phyloP scores from a whole-genome alignment of 2,888 invertebrate species.

The Acanthosepion esculentum region DNA sequence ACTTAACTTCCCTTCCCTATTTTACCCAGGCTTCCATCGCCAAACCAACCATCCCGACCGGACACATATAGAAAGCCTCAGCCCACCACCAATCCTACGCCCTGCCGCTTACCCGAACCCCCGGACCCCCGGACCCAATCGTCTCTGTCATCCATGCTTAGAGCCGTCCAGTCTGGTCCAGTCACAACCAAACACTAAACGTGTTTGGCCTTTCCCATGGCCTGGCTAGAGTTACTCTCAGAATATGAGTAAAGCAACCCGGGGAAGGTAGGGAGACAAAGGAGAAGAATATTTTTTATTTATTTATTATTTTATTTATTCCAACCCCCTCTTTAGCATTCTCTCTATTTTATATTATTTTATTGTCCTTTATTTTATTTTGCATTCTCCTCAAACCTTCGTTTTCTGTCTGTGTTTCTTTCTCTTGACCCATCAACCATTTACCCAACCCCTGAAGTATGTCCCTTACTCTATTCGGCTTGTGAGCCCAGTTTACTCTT shows the following conservation, averaged over 20 bases:
- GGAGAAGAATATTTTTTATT: neutral
- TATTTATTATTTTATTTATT: neutral
- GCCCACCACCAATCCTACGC: neutral
- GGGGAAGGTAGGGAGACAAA: neutral
- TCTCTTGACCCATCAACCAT: neutral
- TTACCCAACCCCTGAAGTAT: neutral
- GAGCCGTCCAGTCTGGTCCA: conserved; percentile 33
- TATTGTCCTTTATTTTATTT: neutral
- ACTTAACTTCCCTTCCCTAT: neutral
- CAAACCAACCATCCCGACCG: neutral
- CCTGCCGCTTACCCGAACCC: neutral
- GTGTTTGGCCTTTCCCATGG: conserved; percentile 8
- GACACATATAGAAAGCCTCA: neutral
- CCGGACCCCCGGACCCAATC: neutral
- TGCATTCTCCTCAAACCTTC: too few species aligned
- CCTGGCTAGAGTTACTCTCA: conserved; percentile 17
- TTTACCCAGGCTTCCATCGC: neutral
- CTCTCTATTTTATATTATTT: neutral
- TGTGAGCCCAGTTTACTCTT: neutral
- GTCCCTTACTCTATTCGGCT: neutral
- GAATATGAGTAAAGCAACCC: neutral
- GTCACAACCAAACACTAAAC: neutral
- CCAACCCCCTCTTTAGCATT: neutral
- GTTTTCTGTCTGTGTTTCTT: neutral
- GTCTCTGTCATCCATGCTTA: conserved; percentile 5